These are phyloP conservation scores for Nomada fabriciana DNA, from an alignment of 2,888 invertebrate species.

Conservation along the genomic window DNA sequence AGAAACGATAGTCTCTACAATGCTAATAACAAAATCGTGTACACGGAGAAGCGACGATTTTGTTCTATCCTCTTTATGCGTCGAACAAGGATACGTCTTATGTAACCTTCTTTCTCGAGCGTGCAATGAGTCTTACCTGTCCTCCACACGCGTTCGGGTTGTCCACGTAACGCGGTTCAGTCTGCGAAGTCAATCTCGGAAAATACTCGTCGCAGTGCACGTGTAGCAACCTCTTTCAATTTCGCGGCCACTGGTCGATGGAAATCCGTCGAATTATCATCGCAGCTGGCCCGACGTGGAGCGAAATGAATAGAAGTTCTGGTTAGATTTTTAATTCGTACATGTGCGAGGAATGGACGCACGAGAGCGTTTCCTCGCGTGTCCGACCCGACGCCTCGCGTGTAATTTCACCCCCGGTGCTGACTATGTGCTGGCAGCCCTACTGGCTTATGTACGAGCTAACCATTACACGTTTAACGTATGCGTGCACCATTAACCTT, in stretches of 20 bases:
- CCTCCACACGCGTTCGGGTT: conserved; percentile 53
- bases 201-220: conserved; percentile 30
- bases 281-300: not conserved
- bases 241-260: conserved; percentile 13
- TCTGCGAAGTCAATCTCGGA: conserved; percentile 35
- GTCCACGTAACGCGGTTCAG: conserved; percentile 52
- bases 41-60: not conserved
- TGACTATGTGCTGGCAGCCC: conserved; percentile 51
- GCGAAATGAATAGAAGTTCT: conserved; percentile 30
- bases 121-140: conserved; percentile 61
- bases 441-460: conserved; percentile 50
- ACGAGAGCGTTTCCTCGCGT: conserved; percentile 65
- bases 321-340: conserved; percentile 47
- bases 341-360: conserved; percentile 44
- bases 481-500: conserved; percentile 75
- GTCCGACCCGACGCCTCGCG: conserved; percentile 65
- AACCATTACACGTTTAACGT: conserved; percentile 76
- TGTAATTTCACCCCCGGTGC: conserved; percentile 72
- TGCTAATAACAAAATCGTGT: not conserved
- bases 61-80: conserved; percentile 45
- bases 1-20: no score
- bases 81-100: conserved; percentile 45
- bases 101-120: conserved; percentile 48
- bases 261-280: conserved; percentile 46
- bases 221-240: conserved; percentile 32